Conservation (phyloP, 2,113 vertebrate species). For the Reinhardtius hippoglossoides region DNA sequence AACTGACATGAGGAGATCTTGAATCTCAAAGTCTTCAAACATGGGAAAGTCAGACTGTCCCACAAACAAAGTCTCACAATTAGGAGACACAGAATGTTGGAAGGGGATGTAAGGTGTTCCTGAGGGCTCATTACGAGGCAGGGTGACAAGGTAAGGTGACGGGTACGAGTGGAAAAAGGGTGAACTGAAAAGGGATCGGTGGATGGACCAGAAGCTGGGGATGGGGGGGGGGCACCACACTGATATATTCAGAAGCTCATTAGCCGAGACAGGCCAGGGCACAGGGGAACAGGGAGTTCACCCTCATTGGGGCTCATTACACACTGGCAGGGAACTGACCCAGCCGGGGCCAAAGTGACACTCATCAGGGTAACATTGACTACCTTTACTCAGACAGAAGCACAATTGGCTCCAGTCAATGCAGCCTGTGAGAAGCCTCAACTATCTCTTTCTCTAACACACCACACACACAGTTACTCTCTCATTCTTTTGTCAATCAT, state of each 20-base stretch:
- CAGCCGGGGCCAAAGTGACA: conserved; percentile 69
- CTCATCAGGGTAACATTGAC: conserved; percentile 75
- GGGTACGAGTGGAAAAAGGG: conserved; percentile 23
- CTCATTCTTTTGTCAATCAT: conserved; percentile 14
- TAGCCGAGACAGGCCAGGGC: conserved; percentile 76
- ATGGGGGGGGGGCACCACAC: conserved; percentile 45
- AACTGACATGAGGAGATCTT: conserved; percentile 46
- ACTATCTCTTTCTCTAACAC: background rate
- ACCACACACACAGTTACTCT: conserved; percentile 3
- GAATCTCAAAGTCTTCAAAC: conserved; percentile 45
- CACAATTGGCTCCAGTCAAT: conserved; percentile 47
- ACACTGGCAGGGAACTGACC: conserved; percentile 73
- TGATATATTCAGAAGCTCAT: conserved; percentile 82
- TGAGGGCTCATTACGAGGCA: conserved; percentile 74
- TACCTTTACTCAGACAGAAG: conserved; percentile 65
- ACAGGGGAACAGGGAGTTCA: conserved; percentile 72
- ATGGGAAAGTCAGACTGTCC: conserved; percentile 30
- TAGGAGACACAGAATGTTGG: conserved; percentile 54
- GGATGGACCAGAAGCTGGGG: conserved; percentile 45
- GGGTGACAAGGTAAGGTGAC: conserved; percentile 67
- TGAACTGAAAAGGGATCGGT: conserved; percentile 44
- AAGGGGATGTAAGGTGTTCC: conserved; percentile 66
- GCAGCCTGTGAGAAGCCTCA: conserved; percentile 22
- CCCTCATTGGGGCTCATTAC: conserved; percentile 81
- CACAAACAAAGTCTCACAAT: conserved; percentile 80